phyloP scores from a whole-genome alignment of 1,140 invertebrate genomes.

The Chionoecetes opilio region DNA sequence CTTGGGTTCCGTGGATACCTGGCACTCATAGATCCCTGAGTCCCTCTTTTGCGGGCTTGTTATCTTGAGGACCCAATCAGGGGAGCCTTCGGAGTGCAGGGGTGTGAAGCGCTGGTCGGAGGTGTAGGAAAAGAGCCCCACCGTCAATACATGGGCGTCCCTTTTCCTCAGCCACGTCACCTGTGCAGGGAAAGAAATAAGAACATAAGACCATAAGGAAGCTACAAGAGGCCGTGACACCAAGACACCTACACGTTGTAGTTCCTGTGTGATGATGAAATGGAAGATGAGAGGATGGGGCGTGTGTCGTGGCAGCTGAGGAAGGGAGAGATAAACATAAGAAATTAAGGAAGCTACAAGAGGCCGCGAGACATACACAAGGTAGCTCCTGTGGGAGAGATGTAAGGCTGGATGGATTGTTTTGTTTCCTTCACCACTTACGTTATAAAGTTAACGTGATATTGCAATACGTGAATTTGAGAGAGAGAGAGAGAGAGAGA shows the following conservation, averaged over 20 bases:
- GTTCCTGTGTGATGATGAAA: no score
- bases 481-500: no score
- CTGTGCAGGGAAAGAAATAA: conserved; percentile 84
- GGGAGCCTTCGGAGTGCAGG: conserved; percentile 91
- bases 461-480: no score
- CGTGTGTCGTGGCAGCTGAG: background rate
- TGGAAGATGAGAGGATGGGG: background rate
- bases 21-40: conserved; percentile 84
- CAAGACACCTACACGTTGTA: no score
- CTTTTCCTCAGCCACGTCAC: conserved; percentile 96
- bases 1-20: conserved; percentile 84
- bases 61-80: conserved; percentile 96
- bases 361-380: no score
- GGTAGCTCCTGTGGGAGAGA: no score
- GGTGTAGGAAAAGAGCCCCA: conserved; percentile 93
- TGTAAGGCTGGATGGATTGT: no score
- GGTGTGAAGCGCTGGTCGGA: conserved; percentile 93
- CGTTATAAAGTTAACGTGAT: no score
- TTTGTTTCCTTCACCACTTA: no score
- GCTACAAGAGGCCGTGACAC: no score
- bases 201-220: no score
- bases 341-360: no score
- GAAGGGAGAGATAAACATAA: background rate
- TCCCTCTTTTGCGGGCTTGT: conserved; percentile 93
- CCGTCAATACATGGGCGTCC: conserved; percentile 94